Evolutionary conservation across 2,113 vertebrate species (phyloP), one percentile per base, ranked within the genome.

Genomic region (Phalacrocorax carbo): DNA sequence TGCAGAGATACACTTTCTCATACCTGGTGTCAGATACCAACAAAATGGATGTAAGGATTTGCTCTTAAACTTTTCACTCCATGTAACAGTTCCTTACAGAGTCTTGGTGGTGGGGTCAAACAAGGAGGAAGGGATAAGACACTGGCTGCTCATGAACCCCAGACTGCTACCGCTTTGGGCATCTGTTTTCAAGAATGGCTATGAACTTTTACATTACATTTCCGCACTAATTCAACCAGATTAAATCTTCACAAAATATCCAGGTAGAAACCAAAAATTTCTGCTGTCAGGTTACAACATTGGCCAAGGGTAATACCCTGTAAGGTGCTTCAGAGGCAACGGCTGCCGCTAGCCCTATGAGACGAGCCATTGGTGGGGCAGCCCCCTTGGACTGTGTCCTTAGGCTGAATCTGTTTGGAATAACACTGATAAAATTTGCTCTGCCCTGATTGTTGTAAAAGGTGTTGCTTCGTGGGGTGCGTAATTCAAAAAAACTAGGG

Each of bases 1-100:
- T 61, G n/a, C 0, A 0, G 51, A 90, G 82, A 86, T 72, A 92
- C 21, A 32, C 21, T 49, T 70, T 70, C 57, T 94, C 32, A 3
- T 84, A 44, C n/a, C 57, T 93, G 25, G 52, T 85, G 40, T 78
- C 70, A 86, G 55, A 80, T 23, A 83, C 44, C 44, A 86, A 72
- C 82, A 82, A 94, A 81, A 81, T 21, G 17, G 44, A 92, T 69
- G 22, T 38, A 72, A 72, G 62, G 51, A 95, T 70, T 91, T 90
- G 13, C 34, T 34, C 58, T 75, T 66, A 80, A 90, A 80, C 42
- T 52, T 46, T 87, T 55, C 42, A 34, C 12, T 85, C 36, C 48
- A 17, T 22, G 2, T 61, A 78, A n/a, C 30, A 77, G 46, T 30
- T 90, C 57, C 23, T 80, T 49, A 69, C 23, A 61, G 15, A 36